Evolutionary conservation across 2,888 invertebrate species (phyloP), one percentile per base, ranked within the genome.

Genomic region (Apeira syringaria): DNA sequence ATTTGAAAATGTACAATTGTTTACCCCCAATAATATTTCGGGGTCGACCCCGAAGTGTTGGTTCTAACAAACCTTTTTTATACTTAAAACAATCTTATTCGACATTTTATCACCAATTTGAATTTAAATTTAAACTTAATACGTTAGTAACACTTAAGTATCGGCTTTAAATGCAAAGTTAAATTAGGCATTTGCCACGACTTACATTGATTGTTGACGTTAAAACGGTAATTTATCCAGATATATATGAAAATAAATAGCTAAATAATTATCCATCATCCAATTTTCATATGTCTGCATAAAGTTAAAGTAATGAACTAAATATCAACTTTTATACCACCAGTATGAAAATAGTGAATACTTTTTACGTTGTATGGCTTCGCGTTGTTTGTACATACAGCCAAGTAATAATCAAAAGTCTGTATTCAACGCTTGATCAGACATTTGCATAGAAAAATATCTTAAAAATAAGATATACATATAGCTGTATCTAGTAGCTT

Each of bases 401-500:
- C 20, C 20, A 20, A 7, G n/a, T n/a, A n/a, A n/a, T n/a, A 5
- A 7, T 20, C 20, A 20, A 20, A 4, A 4, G 15, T 3, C 2
- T 15, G 20, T 11, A 37, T 28, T 1, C 20, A 7, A 30, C 31
- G 39, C 11, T 35, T 27, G n/a, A 30, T 9, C 39, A 28, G 28
- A 35, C 15, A 29, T 47, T 18, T 13, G 24, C 33, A 9, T 34
- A 26, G 25, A 10, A 8, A 25, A 32, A 38, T 24, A 40, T 36
- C 31, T 44, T 47, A 34, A 27, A 27, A 54, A 50, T 50, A 47
- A 24, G 1, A 47, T 66, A 82, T 74, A 78, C 58, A 77, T 67
- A 73, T 75, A 80, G 73, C 74, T 83, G 80, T 86, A 86, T 61
- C 65, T 78, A 80, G 39, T 39, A 39, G 67, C 61, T 58, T 71